phyloP scores from a whole-genome alignment of 2,888 invertebrate species.

The Ramazzottius varieornatus region DNA sequence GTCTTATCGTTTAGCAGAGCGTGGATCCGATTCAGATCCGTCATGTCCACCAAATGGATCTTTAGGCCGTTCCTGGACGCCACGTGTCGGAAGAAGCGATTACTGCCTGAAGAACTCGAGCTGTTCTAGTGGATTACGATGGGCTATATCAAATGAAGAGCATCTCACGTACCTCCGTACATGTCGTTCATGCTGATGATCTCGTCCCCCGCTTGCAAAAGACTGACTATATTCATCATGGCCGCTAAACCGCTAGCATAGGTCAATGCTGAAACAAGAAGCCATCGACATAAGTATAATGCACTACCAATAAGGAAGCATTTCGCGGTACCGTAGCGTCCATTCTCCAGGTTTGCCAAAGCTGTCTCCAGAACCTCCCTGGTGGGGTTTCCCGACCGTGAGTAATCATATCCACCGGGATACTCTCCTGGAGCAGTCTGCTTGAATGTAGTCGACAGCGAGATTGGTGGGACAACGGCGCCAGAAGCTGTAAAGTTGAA shows the following conservation, averaged over 20 bases:
- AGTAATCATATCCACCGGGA: conserved; percentile 69
- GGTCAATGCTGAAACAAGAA: conserved; percentile 20
- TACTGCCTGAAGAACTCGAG: conserved; percentile 32
- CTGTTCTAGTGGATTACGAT: conserved; percentile 1
- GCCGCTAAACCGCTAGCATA: conserved; percentile 79
- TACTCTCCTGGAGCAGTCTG: conserved; percentile 48
- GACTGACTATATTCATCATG: conserved; percentile 41
- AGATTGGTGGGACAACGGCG: conserved; percentile 47
- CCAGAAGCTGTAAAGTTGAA: not conserved
- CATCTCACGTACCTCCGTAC: too few relatives aligned
- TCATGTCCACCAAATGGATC: conserved; percentile 48
- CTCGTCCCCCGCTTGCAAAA: conserved; percentile 62
- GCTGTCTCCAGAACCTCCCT: conserved; percentile 61
- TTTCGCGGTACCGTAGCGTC: conserved; percentile 37
- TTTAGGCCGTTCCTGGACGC: conserved; percentile 36
- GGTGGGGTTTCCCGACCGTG: conserved; percentile 77
- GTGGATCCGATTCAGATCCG: conserved; percentile 36
- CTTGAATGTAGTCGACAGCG: conserved; percentile 67
- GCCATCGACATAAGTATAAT: too few relatives aligned
- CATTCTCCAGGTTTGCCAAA: conserved; percentile 65
- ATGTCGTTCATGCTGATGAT: conserved; percentile 67
- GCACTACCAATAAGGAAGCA: not conserved
- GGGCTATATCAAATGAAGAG: conserved; percentile 23
- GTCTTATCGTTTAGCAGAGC: conserved; percentile 50
- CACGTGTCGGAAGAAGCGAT: conserved; percentile 38